Evolutionary conservation across 2,888 invertebrate species (phyloP), one percentile per base, ranked within the genome.

Genomic region (Octonoba sinensis): DNA sequence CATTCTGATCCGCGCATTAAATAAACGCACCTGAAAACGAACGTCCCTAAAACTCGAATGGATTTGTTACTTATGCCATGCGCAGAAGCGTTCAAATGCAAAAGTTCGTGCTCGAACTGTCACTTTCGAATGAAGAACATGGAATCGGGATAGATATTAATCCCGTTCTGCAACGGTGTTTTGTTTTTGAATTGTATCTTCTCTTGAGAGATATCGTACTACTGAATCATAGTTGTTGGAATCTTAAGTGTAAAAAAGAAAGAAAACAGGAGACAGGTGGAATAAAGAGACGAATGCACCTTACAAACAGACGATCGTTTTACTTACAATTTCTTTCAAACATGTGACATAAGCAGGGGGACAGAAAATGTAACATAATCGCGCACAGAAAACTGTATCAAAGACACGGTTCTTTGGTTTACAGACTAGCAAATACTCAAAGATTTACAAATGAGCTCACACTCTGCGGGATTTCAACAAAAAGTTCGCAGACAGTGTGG

Each of bases 361-460:
- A 64, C 75, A 75, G 64, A 70, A 59, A 59, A 82, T 69, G 54
- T 56, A 75, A 82, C 74, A 82, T 46, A 82, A 75, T 54, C 44
- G 69, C 57, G 69, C 75, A 82, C 62, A 67, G 64, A 74, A 81
- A 82, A 66, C 64, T 74, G 69, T 69, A 71, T 75, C 65, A 82
- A 70, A 82, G 73, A 81, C 73, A 81, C 62, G 56, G 56, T 64
- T 59, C 65, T 71, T 79, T 62, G 79, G 72, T 67, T 79, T 67
- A 69, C 79, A 69, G 60, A 73, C 69, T 81, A 81, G 60, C 56
- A 81, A 67, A 81, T 81, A 81, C 79, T 73, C 79, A 69, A 44
- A 81, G 65, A 67, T 81, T 81, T 81, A 81, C 79, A 81, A 73
- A 81, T 73, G 79, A 81, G 79, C 79, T 81, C 79, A 81, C 79